These are phyloP conservation scores for Cebus imitator DNA, from an alignment of 2,113 vertebrate genomes.

Conservation along the genomic window DNA sequence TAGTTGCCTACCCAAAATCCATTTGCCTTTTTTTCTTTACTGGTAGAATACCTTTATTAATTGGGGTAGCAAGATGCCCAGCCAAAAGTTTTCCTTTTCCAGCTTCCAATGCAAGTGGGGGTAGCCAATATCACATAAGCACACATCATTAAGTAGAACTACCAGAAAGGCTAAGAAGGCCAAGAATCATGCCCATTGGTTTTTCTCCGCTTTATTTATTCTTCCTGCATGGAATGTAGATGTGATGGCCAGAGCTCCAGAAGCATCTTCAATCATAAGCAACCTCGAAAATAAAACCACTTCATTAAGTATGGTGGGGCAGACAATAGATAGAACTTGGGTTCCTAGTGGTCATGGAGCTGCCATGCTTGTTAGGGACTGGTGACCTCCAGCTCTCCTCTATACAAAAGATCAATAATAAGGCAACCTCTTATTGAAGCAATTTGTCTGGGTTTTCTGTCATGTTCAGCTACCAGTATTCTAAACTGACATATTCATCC, in stretches of 20 bases:
- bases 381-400: background rate
- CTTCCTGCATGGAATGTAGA: background rate
- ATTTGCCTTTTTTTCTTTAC: background rate
- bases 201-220: background rate
- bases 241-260: background rate
- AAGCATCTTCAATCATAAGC: background rate
- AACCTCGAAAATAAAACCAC: background rate
- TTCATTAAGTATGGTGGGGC: background rate
- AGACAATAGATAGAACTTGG: background rate
- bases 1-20: background rate
- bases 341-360: background rate
- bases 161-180: background rate
- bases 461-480: background rate
- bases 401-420: background rate
- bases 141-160: too few species aligned
- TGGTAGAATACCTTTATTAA: background rate
- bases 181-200: background rate
- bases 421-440: background rate
- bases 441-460: background rate
- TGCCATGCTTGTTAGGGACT: fast-evolving
- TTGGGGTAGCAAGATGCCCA: background rate
- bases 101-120: background rate
- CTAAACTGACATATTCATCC: too few species aligned
- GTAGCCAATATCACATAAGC: background rate
- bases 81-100: background rate